Evolutionary conservation across 2,888 invertebrate species (phyloP).

Genomic region (Automeris io): DNA sequence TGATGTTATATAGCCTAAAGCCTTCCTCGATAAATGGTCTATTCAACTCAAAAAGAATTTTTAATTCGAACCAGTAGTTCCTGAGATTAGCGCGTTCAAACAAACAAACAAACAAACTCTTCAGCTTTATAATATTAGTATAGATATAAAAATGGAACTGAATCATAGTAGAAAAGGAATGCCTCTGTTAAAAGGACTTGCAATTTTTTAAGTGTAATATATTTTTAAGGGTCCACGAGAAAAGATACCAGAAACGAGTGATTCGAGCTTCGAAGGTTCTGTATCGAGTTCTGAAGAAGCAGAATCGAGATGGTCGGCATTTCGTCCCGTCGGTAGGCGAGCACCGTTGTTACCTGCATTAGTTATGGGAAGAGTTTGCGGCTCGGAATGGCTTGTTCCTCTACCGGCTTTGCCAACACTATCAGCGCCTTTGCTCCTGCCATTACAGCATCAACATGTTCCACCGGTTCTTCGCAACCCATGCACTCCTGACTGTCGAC

Average conservation of each 20-base stretch:
- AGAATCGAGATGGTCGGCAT: conserved; percentile 64
- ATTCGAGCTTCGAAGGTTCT: conserved; percentile 42
- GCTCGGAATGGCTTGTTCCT: conserved; percentile 70
- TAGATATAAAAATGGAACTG: no score
- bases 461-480: conserved; percentile 49
- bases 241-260: conserved; percentile 36
- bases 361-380: conserved; percentile 71
- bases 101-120: no score
- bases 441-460: conserved; percentile 54
- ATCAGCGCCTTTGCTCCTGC: conserved; percentile 55
- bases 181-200: no score
- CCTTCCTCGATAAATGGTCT: no score
- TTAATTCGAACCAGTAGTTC: no score
- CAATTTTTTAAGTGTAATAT: no score
- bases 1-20: no score
- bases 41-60: no score
- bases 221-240: conserved; percentile 25
- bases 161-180: no score
- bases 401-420: conserved; percentile 59
- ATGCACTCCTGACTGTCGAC: conserved; percentile 66
- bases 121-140: no score
- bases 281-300: conserved; percentile 57
- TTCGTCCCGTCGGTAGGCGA: conserved; percentile 65
- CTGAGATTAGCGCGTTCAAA: no score
- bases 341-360: conserved; percentile 64